Base-by-base conservation (phyloP, 2,113 vertebrate species). In the Lagopus muta region DNA sequence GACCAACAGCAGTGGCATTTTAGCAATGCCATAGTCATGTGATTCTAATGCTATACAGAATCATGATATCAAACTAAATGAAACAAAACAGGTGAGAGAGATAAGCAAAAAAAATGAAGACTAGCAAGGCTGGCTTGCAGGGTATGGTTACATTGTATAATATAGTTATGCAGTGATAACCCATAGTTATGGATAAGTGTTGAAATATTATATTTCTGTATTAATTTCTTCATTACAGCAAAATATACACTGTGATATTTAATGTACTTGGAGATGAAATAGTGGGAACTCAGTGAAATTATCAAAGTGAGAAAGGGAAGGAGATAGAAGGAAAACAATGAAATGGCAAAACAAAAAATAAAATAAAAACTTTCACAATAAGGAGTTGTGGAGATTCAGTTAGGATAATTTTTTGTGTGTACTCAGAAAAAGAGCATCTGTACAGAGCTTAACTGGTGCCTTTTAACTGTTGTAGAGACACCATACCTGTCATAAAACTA, bases 1-100 rank as follows among this genome's bases (percentile, higher is more conserved):
- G 91, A 92, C 84, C 87, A 89, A 65, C 30, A 84, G 34, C 36
- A 76, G 38, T 79, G 27, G 30, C 75, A 85, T 87, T 85, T 91
- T 85, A 40, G n/a, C 66, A 57, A 36, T 36, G 27, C 48, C 57
- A n/a, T 40, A 57, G 48, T 64, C 45, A 65, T 65, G 36, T 24
- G 70, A 10, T 83, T 81, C 75, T 83, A 92, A 81, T 58, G 58
- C 25, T 74, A 52, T 78, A 78, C 47, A 40, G 25, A 21, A 47
- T n/a, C 74, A 16, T 93, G 55, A 24, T 86, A 86, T 81, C 21
- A 74, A 65, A 74, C 18, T 4, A 8, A 69, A 70, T 13, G 50
- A 80, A 94, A 43, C 36, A 43, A 13, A 57, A 57, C 15, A 62
- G 45, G 30, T 92, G 47, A 88, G 25, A 82, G 15, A 84, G 24